Conservation (phyloP, 2,888 invertebrate genomes). For the Spicauda simplicius region DNA sequence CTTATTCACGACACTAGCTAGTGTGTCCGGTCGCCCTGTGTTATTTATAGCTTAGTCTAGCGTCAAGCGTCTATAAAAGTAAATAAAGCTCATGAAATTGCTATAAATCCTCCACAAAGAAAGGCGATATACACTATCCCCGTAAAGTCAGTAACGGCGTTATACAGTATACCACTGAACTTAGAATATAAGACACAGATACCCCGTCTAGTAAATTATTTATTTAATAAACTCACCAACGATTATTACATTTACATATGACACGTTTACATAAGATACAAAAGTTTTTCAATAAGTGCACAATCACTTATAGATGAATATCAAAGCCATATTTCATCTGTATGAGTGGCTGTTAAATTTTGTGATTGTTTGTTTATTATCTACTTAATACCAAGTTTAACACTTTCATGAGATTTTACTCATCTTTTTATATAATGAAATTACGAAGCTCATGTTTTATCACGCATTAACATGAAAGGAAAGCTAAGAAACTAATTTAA, state of each 20-base stretch:
- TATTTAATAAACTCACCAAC: no score
- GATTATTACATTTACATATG: no score
- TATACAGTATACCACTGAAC: slow-evolving; percentile 49
- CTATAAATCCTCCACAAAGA: slow-evolving; percentile 78
- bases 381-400: background rate
- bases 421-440: no score
- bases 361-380: no score
- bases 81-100: slow-evolving; percentile 81
- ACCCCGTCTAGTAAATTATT: background rate
- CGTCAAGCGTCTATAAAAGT: slow-evolving; percentile 77
- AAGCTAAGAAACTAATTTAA: no score
- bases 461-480: no score
- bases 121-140: slow-evolving; percentile 56
- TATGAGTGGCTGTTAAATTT: background rate
- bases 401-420: no score
- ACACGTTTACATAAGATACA: no score
- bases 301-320: no score
- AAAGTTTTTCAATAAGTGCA: no score
- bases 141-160: slow-evolving; percentile 53
- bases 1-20: slow-evolving; percentile 69
- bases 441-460: no score
- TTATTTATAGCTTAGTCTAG: slow-evolving; percentile 77
- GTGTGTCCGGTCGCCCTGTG: slow-evolving; percentile 65
- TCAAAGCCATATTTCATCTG: no score
- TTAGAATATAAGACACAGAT: background rate